These are phyloP conservation scores for Deroplatys truncata DNA, from an alignment of 2,888 invertebrate species.

Conservation along the genomic window DNA sequence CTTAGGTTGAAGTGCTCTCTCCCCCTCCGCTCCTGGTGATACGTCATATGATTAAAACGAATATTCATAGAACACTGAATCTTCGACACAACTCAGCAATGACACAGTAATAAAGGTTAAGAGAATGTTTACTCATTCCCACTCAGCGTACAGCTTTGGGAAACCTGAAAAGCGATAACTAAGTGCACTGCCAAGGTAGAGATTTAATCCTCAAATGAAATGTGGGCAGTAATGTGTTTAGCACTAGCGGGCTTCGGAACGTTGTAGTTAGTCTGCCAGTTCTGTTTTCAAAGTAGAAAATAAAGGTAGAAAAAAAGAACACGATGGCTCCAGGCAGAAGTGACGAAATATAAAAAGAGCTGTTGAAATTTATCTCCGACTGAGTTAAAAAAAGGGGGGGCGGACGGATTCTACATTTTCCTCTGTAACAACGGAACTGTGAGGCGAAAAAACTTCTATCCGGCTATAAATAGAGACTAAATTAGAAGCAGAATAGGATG, in stretches of 20 bases:
- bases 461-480: not conserved
- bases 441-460: not conserved
- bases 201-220: not conserved
- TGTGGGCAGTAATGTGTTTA: not conserved
- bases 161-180: not conserved
- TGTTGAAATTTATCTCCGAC: not conserved
- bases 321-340: not conserved
- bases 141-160: too few relatives aligned
- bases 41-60: too few relatives aligned
- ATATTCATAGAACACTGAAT: too few relatives aligned
- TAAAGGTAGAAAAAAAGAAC: not conserved
- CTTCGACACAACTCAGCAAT: too few relatives aligned
- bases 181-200: not conserved
- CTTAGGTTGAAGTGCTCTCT: too few relatives aligned
- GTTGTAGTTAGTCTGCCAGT: not conserved
- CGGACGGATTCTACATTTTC: not conserved
- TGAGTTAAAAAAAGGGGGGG: not conserved
- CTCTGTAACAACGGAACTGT: not conserved
- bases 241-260: not conserved
- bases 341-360: not conserved
- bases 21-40: too few relatives aligned
- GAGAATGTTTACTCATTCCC: too few relatives aligned
- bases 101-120: too few relatives aligned
- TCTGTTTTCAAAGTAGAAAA: not conserved
- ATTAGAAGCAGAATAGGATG: not conserved